These are phyloP conservation scores for Gymnogyps californianus DNA, from an alignment of 2,113 vertebrate genomes.

Conservation along the genomic window DNA sequence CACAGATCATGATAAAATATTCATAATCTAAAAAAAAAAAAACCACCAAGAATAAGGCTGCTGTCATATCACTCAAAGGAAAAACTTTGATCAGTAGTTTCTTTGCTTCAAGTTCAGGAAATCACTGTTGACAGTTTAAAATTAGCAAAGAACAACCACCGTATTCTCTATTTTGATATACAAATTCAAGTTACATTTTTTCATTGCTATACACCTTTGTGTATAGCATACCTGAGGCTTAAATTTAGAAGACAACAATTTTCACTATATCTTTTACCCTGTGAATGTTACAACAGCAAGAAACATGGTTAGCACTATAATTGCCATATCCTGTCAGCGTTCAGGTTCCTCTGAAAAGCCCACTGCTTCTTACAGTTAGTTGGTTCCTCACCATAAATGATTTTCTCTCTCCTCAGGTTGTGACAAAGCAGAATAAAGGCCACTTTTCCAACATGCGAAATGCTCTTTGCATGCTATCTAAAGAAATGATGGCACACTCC, in stretches of 20 bases:
- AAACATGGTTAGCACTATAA: neutral
- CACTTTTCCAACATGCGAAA: neutral
- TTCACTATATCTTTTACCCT: neutral
- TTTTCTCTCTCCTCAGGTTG: neutral
- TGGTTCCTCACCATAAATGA: neutral
- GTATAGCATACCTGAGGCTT: neutral
- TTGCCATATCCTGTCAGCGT: rapidly evolving
- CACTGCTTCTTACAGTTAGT: neutral
- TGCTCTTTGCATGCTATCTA: neutral
- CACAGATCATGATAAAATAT: neutral
- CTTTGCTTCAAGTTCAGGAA: neutral
- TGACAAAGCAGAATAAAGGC: neutral
- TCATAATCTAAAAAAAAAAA: neutral
- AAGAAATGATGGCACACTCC: neutral
- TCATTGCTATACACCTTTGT: neutral
- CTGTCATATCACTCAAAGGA: neutral
- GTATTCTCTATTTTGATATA: neutral
- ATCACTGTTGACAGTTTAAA: neutral
- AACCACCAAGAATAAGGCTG: neutral
- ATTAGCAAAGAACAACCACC: neutral
- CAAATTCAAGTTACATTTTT: neutral
- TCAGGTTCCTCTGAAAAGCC: neutral
- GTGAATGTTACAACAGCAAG: neutral
- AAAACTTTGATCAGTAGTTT: neutral
- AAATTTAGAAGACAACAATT: neutral